These are phyloP conservation scores for Antennarius striatus DNA, from an alignment of 2,113 vertebrate genomes.

Conservation along the genomic window DNA sequence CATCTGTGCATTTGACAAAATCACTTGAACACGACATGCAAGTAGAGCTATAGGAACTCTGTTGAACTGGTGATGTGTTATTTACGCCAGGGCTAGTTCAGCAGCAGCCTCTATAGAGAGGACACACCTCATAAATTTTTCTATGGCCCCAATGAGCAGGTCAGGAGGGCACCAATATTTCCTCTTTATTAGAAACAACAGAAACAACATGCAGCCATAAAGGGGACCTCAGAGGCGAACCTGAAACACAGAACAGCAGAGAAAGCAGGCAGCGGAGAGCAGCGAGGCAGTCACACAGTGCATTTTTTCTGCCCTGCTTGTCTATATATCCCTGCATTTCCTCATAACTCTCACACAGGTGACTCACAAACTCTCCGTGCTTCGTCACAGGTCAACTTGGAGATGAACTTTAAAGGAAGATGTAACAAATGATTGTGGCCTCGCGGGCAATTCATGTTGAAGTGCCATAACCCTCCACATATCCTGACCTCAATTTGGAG, in stretches of 20 bases:
- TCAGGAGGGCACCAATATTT: slow-evolving; percentile 74
- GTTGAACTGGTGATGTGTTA: slow-evolving; percentile 58
- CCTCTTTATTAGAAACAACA: slow-evolving; percentile 74
- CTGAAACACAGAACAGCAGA: slow-evolving; percentile 31
- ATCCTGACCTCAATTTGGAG: slow-evolving; percentile 77
- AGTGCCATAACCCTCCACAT: slow-evolving; percentile 65
- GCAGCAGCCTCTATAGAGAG: slow-evolving; percentile 53
- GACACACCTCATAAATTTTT: slow-evolving; percentile 65
- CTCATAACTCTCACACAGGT: slow-evolving; percentile 47
- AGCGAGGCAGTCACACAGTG: slow-evolving; percentile 64
- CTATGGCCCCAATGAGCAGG: slow-evolving; percentile 66
- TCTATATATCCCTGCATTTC: slow-evolving; percentile 30
- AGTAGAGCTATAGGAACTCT: slow-evolving; percentile 31
- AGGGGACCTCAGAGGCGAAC: slow-evolving; percentile 61
- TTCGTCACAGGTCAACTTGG: slow-evolving; percentile 70
- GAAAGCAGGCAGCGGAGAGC: slow-evolving; percentile 37
- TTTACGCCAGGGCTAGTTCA: slow-evolving; percentile 63
- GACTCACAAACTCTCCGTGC: slow-evolving; percentile 49
- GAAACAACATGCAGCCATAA: slow-evolving; percentile 65
- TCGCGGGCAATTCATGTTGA: slow-evolving; percentile 53
- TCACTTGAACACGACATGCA: slow-evolving; percentile 50
- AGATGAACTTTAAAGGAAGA: slow-evolving; percentile 68
- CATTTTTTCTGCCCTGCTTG: slow-evolving; percentile 44
- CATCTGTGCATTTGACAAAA: slow-evolving; percentile 43
- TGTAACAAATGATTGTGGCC: slow-evolving; percentile 62